phyloP scores from a whole-genome alignment of 2,113 vertebrate species.

The Vulpes lagopus region DNA sequence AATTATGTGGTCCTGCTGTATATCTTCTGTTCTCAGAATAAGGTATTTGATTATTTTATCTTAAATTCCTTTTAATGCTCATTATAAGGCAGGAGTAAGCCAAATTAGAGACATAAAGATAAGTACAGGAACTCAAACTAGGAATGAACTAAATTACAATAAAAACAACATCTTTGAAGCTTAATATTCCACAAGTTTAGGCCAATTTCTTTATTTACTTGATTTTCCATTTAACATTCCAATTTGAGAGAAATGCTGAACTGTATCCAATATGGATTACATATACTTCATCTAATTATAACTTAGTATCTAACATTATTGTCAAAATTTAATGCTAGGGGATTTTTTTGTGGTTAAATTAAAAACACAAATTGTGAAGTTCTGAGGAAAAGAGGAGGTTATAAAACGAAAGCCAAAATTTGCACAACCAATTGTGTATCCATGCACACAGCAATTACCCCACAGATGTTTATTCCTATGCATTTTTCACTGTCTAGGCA shows the following conservation, averaged over 20 bases:
- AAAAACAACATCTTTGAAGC: slow-evolving; percentile 46
- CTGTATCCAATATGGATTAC: slow-evolving; percentile 50
- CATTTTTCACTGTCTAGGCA: not conserved
- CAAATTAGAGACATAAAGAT: slow-evolving; percentile 38
- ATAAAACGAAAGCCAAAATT: slow-evolving; percentile 52
- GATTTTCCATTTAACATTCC: slow-evolving; percentile 64
- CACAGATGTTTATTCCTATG: not conserved
- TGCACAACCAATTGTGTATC: not conserved
- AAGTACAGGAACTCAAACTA: slow-evolving; percentile 29
- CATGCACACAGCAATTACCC: not conserved
- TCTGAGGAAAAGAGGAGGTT: not conserved
- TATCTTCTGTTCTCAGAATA: slow-evolving; percentile 26
- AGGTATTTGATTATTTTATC: not conserved
- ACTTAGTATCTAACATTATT: slow-evolving; percentile 44
- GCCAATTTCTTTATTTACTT: slow-evolving; percentile 63
- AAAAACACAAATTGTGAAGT: slow-evolving; percentile 51
- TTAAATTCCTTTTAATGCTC: slow-evolving; percentile 1
- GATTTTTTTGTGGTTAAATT: slow-evolving; percentile 35
- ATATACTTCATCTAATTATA: slow-evolving; percentile 68
- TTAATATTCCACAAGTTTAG: slow-evolving; percentile 54
- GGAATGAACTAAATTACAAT: slow-evolving; percentile 55
- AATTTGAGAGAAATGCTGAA: slow-evolving; percentile 47
- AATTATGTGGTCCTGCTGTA: not conserved
- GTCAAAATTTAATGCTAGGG: not conserved
- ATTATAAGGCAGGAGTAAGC: not conserved